Evolutionary conservation across 2,113 vertebrate genomes (phyloP).

Genomic region (Odocoileus hemionus): DNA sequence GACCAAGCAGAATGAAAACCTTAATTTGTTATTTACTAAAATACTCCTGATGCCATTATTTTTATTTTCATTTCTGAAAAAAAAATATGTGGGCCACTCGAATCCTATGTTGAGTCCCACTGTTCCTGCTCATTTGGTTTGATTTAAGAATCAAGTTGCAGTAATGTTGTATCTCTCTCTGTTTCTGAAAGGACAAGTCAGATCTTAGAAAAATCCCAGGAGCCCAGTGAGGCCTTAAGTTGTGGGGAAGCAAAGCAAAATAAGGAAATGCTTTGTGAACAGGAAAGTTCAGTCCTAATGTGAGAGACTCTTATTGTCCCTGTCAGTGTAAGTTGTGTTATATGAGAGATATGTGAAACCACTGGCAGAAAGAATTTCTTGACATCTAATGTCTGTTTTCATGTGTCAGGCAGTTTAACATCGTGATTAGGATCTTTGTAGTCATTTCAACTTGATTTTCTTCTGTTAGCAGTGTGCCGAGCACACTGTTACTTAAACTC

Average conservation of each 20-base stretch:
- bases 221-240: background rate
- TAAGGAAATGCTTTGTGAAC: slow-evolving; percentile 10
- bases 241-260: slow-evolving; percentile 3
- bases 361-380: background rate
- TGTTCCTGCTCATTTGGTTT: slow-evolving; percentile 42
- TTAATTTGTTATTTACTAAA: slow-evolving; percentile 71
- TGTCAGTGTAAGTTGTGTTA: background rate
- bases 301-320: background rate
- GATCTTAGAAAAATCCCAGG: slow-evolving; percentile 25
- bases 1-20: slow-evolving; percentile 63
- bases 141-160: slow-evolving; percentile 55
- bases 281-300: background rate
- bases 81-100: slow-evolving; percentile 57
- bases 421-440: background rate
- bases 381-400: background rate
- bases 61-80: slow-evolving; percentile 53
- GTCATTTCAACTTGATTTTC: background rate
- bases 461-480: background rate
- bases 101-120: slow-evolving; percentile 25
- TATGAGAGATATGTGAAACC: background rate
- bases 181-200: slow-evolving; percentile 49
- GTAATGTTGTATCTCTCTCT: background rate
- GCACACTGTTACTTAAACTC: background rate
- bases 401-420: background rate
- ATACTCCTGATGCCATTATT: slow-evolving; percentile 54